Conservation (phyloP, 1,140 invertebrate species). For the Zophobas atratus region DNA sequence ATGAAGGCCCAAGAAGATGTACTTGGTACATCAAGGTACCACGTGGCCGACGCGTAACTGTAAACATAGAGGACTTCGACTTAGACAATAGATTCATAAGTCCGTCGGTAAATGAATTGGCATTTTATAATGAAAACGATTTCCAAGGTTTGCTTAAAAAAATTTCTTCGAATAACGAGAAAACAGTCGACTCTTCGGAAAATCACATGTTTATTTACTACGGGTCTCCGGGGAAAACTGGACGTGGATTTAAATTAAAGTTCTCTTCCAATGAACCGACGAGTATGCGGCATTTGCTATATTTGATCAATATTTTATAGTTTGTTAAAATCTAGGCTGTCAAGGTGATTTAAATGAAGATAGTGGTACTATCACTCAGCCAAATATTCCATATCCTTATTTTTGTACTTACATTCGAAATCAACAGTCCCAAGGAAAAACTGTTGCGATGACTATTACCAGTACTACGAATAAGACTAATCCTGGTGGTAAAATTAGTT, state of each 20-base stretch:
- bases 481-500: not conserved
- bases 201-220: conserved; percentile 77
- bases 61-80: conserved; percentile 74
- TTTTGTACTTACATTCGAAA: conserved; percentile 24
- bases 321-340: conserved; percentile 68
- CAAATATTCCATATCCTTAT: conserved; percentile 34
- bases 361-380: conserved; percentile 63
- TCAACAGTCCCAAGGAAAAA: not conserved
- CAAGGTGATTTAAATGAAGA: conserved; percentile 64
- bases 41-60: conserved; percentile 71
- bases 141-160: conserved; percentile 27
- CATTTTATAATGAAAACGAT: conserved; percentile 67
- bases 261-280: conserved; percentile 73
- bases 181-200: conserved; percentile 73
- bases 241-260: conserved; percentile 78
- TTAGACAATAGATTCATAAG: conserved; percentile 45
- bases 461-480: not conserved
- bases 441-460: conserved; percentile 3
- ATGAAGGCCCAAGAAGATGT: conserved; percentile 68
- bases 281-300: conserved; percentile 50
- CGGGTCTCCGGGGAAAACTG: conserved; percentile 68
- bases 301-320: conserved; percentile 19
- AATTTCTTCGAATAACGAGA: conserved; percentile 28
- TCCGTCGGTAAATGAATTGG: conserved; percentile 51
- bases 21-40: conserved; percentile 81